Conservation (phyloP, 2,888 invertebrate genomes). For the Orthosia gothica region DNA sequence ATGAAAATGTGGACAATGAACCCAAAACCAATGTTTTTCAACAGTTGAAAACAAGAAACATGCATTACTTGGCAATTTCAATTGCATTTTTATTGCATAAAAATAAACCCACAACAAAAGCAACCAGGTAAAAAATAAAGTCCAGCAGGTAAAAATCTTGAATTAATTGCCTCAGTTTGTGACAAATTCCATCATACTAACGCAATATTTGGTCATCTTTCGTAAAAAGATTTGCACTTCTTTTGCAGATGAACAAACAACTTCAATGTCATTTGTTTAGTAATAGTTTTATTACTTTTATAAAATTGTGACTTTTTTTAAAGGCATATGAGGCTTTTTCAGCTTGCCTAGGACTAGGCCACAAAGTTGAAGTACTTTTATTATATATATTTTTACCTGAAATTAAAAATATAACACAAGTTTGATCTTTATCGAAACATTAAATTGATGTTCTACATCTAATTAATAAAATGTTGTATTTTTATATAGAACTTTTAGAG, state of each 20-base stretch:
- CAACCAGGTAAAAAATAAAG: neutral
- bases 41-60: too few relatives aligned
- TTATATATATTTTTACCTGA: too few relatives aligned
- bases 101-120: neutral
- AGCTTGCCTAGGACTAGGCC: too few relatives aligned
- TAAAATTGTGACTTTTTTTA: too few relatives aligned
- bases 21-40: too few relatives aligned
- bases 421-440: neutral
- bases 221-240: conserved; percentile 12
- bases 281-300: neutral
- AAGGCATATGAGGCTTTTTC: too few relatives aligned
- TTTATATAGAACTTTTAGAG: too few relatives aligned
- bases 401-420: too few relatives aligned
- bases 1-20: too few relatives aligned
- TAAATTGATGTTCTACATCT: neutral
- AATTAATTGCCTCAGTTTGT: neutral
- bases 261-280: conserved; percentile 19
- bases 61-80: too few relatives aligned
- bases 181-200: conserved; percentile 6
- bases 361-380: too few relatives aligned
- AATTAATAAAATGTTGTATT: neutral
- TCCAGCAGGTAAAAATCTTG: neutral
- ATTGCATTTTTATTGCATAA: neutral
- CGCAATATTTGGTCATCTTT: conserved; percentile 31
- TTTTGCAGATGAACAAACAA: conserved; percentile 11